Base-by-base conservation (phyloP, 2,888 invertebrate genomes). In the Cistogaster globosa region DNA sequence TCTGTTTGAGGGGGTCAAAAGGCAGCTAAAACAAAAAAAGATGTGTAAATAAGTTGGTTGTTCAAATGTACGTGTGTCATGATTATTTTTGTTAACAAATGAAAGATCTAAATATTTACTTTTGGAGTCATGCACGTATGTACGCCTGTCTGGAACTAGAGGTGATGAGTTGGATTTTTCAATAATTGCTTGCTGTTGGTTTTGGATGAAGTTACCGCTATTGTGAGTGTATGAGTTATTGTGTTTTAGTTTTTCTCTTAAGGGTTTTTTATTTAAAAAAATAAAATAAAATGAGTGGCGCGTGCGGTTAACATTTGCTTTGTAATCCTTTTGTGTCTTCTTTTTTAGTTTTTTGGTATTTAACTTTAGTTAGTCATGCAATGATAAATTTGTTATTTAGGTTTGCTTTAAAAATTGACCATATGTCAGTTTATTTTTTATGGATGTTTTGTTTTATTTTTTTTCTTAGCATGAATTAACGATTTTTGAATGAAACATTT, bases 271-370 rank as follows among this genome's bases (percentile, higher is more conserved):
- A 32, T 55, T 69, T 67, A 51, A 53, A 67, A 58, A 65, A 26
- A 26, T 2, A 26, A 26, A 26, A 26, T 78, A 32, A 79, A 75
- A 78, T 67, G 82, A 82, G 82, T 85, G 85, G 82, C 85, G 75
- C 85, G 85, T 85, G 85, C 82, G 82, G 82, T 82, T 79, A 71
- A 75, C 74, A 85, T 78, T 85, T 82, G 82, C 82, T 75, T 78
- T 63, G 74, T 78, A 78, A 82, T 82, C 74, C 58, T 77, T 58
- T 67, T 45, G 51, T 32, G 20, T 58, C 18, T 76, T 48, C 55
- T 69, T 69, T 22, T 42, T 45, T 69, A 32, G n/a, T 32, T 18
- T 7, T 14, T 48, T n/a, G 18, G 65, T 60, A 26, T 80, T 82
- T 80, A 85, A 82, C 82, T 85, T 79, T 51, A 67, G 75, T 48